Evolutionary conservation across 2,888 invertebrate species (phyloP), one percentile per base, ranked within the genome.

Genomic region (Tineola bisselliella): DNA sequence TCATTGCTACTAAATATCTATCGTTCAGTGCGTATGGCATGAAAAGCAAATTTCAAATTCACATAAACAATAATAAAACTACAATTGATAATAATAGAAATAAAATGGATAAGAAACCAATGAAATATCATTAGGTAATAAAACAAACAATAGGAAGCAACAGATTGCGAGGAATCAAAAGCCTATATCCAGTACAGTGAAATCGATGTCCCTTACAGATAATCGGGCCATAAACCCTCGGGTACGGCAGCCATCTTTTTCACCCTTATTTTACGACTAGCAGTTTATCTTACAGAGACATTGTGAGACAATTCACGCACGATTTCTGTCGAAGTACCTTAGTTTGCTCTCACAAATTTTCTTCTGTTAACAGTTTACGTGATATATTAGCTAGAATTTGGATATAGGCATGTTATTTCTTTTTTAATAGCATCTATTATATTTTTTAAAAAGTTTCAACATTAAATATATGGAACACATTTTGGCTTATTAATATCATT

Each of bases 181-280:
- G 17, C 54, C 25, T 25, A 54, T 54, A 54, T 54, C 19, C 19
- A 19, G 25, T 10, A 18, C 18, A 25, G 54, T 12, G 25, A 25
- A 54, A 54, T 54, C 54, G 54, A 54, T 54, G 54, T 54, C 10
- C 25, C 19, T n/a, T 48, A 8, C 18, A 54, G 67, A 70, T 74
- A 72, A 74, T 72, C 70, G 68, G 61, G 64, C 68, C 65, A 69
- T 79, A 73, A 77, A 76, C 70, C 61, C 65, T 54, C 63, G 66
- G 62, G 65, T 70, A 68, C 61, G 62, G 64, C 12, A 19, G 63
- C 61, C 65, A 66, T 66, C 65, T 60, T 63, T 65, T 65, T 64
- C 64, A 62, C 61, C 63, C 64, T 64, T 64, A 65, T 68, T 70
- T 70, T 70, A 70, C 67, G 69, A 68, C 61, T 64, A 56, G 65